A percentile compares a stretch with the other conserved stretches of the same genome.
Evolutionary conservation across 2,113 vertebrate species (phyloP).

Genomic region (Alouatta palliata): DNA sequence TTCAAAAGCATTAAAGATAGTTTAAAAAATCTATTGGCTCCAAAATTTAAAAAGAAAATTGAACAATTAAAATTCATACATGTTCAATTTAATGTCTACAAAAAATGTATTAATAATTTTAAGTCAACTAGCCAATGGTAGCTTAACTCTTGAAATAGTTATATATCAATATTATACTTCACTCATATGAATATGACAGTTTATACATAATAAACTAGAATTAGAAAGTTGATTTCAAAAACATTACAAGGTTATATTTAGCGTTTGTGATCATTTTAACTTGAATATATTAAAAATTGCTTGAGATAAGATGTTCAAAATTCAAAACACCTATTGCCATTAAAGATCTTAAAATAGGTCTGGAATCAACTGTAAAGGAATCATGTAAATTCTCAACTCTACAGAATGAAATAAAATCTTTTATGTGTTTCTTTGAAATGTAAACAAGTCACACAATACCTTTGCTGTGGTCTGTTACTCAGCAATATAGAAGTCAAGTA

Average conservation of each 20-base stretch:
- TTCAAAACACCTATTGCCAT: neutral
- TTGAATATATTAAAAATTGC: neutral
- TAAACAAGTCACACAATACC: neutral
- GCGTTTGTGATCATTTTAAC: neutral
- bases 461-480: neutral
- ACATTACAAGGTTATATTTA: neutral
- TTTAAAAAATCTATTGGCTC: neutral
- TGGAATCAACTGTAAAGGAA: slow-evolving; percentile 22
- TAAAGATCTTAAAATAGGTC: neutral
- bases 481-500: slow-evolving; percentile 39
- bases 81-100: neutral
- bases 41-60: neutral
- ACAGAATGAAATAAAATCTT: neutral
- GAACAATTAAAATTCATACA: neutral
- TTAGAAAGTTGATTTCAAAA: neutral
- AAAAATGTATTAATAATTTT: slow-evolving; percentile 1
- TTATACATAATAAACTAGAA: neutral
- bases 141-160: neutral
- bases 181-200: neutral
- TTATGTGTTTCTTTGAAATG: slow-evolving; percentile 29
- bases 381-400: slow-evolving; percentile 26
- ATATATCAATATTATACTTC: neutral
- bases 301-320: neutral
- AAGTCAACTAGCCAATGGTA: neutral
- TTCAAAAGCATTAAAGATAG: neutral